Evolutionary conservation across 2,888 invertebrate species (phyloP), one percentile per base, ranked within the genome.

Genomic region (Heteropelma amictum): DNA sequence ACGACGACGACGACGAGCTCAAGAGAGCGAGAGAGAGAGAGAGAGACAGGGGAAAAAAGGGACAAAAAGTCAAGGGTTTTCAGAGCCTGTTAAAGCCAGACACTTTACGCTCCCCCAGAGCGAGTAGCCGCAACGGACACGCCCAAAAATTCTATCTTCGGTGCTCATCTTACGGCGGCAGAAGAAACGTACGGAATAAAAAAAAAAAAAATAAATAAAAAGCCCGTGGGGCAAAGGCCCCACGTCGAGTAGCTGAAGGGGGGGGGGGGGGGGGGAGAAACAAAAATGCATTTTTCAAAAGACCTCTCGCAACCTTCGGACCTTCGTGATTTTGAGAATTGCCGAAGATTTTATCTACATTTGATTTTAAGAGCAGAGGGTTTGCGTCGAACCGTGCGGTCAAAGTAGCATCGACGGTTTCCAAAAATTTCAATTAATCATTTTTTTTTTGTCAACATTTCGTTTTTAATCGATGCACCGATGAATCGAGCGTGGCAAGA

Each of bases 141-240:
- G 78, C 79, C 80, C 79, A 75, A 76, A 79, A 79, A 79, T 80
- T 77, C 79, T 80, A 80, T 81, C 81, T 81, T 77, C 69, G 77
- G 74, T 73, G 68, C 71, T 77, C 64, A 80, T 79, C 80, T 71
- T 60, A 47, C 67, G 47, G 60, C 53, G 51, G 67, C 70, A 45
- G 47, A 45, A 30, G 51, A 56, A 19, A 40, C 56, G 40, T 23
- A 12, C n/a, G n/a, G n/a, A n/a, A n/a, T n/a, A n/a, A n/a, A n/a
- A n/a, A n/a, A n/a, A n/a, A n/a, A n/a, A n/a, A 35, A 45, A 21
- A 40, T 3, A 17, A 40, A 8, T n/a, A 49, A 47, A 49, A 47
- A 54, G 38, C 64, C 64, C 47, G 28, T 30, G 54, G 47, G 60
- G 61, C 70, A 45, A 65, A 23, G 65, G 65, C 70, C 74, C 60